Percentiles rank a stretch among this genome's conserved stretches.
Evolutionary conservation across 92 coral and sea anemone genomes (phyloP).

Genomic region (Bergia puertoricense): DNA sequence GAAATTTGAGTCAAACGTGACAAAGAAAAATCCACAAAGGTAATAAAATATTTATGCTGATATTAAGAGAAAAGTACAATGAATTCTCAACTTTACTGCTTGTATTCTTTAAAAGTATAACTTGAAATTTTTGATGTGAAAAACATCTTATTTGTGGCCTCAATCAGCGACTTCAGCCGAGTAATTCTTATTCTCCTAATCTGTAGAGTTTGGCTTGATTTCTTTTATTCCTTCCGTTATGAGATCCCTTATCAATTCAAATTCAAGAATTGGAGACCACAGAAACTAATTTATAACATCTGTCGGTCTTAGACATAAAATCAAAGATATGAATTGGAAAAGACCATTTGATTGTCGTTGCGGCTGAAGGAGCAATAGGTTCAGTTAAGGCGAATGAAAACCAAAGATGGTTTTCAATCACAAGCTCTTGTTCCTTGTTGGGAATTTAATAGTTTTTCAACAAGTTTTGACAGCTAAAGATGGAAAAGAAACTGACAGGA

Average conservation of each 20-base stretch:
- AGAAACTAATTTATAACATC: neutral
- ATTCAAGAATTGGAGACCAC: neutral
- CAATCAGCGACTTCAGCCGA: too few relatives aligned
- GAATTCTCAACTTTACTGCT: neutral
- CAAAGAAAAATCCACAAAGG: neutral
- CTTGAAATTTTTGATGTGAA: neutral
- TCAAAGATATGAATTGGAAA: neutral
- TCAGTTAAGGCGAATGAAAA: neutral
- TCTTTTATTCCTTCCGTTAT: neutral
- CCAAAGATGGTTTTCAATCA: neutral
- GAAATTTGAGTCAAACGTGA: neutral
- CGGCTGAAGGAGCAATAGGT: neutral
- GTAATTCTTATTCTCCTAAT: neutral
- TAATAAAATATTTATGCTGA: neutral
- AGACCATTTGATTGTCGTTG: slow-evolving; percentile 5
- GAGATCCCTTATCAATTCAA: slow-evolving; percentile 7
- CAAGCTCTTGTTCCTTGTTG: neutral
- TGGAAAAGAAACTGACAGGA: neutral
- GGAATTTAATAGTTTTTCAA: neutral
- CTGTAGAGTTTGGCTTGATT: neutral
- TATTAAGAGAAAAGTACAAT: neutral
- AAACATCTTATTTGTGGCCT: neutral
- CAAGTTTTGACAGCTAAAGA: slow-evolving; percentile 1
- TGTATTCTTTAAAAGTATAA: neutral
- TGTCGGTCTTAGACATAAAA: slow-evolving; percentile 9